Evolutionary conservation across 2,113 vertebrate species (phyloP), one percentile per base, ranked within the genome.

Genomic region (Albula goreensis): DNA sequence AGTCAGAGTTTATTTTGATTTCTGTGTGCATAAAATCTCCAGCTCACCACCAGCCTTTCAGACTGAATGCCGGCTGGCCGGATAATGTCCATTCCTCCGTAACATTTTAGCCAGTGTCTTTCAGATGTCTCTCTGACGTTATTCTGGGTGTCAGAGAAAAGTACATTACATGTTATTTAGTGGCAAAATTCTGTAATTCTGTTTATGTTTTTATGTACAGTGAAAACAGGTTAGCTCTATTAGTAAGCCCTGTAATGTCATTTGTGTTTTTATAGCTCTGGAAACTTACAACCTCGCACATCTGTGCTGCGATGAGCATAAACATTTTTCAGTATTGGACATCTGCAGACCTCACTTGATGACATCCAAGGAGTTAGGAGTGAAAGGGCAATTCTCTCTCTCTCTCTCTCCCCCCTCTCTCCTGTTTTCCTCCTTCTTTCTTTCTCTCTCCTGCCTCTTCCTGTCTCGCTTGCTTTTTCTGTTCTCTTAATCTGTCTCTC

Each of bases 231-330:
- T 60, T 60, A 60, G 74, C 50, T 85, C 50, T 85, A 78, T 85
- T 53, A 85, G 78, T 79, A 78, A 60, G 31, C 60, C 19, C 84
- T 79, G 10, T 60, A 85, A 80, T 85, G 84, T 56, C 51, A 60
- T 56, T 80, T 79, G 53, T 80, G 84, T 85, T 48, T 57, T 56
- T 79, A 31, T 25, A 53, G 50, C 31, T 79, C 10, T 80, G 84
- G 78, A 85, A 52, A 57, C 77, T 48, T 22, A 15, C 41, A 25
- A 79, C 84, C 84, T 85, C 51, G 22, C 22, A n/a, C 17, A 85
- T 74, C 53, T 85, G 70, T 79, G 78, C 51, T 48, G 78, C 56
- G 60, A 80, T 79, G 78, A 85, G 50, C 51, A 50, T 81, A 70
- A 52, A n/a, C 50, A 79, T 51, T 31, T 74, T 84, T 85, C 78